phyloP scores from a whole-genome alignment of 2,113 vertebrate species.

The Mustelus asterias region DNA sequence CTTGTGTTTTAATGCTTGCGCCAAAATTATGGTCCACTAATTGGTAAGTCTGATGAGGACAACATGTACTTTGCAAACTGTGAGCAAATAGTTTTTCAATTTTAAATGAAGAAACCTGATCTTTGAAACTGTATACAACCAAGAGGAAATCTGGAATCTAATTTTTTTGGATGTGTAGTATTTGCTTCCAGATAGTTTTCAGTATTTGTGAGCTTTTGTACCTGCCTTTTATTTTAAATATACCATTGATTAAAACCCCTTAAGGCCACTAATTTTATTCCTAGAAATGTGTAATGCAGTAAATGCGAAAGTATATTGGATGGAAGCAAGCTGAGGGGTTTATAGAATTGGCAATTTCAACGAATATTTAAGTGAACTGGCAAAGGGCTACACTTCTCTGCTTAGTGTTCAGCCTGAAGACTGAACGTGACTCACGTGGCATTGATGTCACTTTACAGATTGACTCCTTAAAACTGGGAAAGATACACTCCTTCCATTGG shows the following conservation, averaged over 20 bases:
- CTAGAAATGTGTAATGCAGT: neutral
- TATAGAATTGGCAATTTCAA: neutral
- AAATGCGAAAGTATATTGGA: neutral
- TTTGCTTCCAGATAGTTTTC: neutral
- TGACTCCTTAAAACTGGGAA: neutral
- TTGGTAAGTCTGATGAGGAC: neutral
- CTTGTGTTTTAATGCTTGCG: neutral
- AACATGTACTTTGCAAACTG: neutral
- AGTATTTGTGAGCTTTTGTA: neutral
- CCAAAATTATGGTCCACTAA: neutral
- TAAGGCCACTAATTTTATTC: neutral
- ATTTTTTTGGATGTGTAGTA: neutral
- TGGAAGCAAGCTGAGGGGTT: neutral
- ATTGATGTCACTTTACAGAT: neutral
- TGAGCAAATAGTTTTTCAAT: neutral
- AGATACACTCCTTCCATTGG: neutral
- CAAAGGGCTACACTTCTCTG: neutral
- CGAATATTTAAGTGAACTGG: neutral
- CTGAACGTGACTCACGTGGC: neutral
- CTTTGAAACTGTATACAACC: neutral
- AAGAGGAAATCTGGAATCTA: neutral
- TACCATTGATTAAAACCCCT: neutral
- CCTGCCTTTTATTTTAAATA: neutral
- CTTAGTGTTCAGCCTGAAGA: neutral
- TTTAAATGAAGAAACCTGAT: neutral